Evolutionary conservation across 1,140 invertebrate genomes (phyloP).

Genomic region (Drosophila ambigua): DNA sequence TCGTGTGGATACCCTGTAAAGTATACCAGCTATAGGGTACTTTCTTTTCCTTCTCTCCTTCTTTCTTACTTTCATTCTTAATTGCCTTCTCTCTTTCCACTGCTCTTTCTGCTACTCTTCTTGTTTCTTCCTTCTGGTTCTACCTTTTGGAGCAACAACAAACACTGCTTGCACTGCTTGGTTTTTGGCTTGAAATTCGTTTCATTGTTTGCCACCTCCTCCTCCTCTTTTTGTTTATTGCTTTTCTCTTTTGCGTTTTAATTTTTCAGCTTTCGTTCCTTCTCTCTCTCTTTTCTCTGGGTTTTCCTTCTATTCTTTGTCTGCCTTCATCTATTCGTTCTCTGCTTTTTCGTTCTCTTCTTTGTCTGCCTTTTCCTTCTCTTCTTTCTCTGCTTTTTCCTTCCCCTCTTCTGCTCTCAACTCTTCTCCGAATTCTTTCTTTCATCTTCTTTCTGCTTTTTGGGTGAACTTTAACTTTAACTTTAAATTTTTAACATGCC

Average conservation of each 20-base stretch:
- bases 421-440: neutral
- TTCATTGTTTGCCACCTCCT: neutral
- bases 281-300: too few species aligned
- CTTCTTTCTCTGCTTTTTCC: neutral
- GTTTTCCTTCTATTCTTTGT: too few species aligned
- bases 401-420: constrained; percentile 16
- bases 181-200: too few species aligned
- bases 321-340: too few species aligned
- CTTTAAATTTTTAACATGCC: constrained; percentile 70
- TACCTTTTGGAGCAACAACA: too few species aligned
- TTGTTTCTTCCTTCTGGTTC: too few species aligned
- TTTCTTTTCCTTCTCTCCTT: too few species aligned
- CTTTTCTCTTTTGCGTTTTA: constrained; percentile 7
- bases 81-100: too few species aligned
- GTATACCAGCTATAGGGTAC: too few species aligned
- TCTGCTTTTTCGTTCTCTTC: neutral
- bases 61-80: too few species aligned
- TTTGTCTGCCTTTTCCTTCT: constrained; percentile 2
- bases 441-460: constrained; percentile 36
- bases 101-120: too few species aligned
- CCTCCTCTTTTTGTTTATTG: neutral
- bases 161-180: too few species aligned
- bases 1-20: neutral
- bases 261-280: neutral
- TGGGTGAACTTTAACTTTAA: constrained; percentile 23